A percentile compares a stretch with the other conserved stretches of the same genome.
These are phyloP conservation scores for Tenualosa ilisha DNA, from an alignment of 2,797 vertebrate genomes.

Conservation along the genomic window DNA sequence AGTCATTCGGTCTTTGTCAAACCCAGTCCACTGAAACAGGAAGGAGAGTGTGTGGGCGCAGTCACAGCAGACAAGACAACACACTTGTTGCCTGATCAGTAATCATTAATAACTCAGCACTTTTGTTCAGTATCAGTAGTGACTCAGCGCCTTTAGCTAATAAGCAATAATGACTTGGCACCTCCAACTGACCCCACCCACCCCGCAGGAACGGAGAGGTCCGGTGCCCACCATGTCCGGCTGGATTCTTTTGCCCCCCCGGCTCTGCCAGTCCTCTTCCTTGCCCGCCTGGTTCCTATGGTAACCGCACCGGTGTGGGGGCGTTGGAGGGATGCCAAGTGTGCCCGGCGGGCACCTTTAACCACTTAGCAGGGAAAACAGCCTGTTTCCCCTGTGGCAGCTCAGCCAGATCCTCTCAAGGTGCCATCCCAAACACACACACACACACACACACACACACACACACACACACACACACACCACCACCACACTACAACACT, in stretches of 20 bases:
- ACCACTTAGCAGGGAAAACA: slow-evolving; percentile 78
- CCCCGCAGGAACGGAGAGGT: slow-evolving; percentile 73
- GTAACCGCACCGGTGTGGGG: slow-evolving; percentile 68
- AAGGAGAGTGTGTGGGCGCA: no score
- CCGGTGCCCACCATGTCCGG: slow-evolving; percentile 76
- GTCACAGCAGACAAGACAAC: no score
- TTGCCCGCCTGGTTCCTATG: slow-evolving; percentile 84
- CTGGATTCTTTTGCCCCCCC: slow-evolving; percentile 81
- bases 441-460: neutral
- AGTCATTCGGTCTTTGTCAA: no score
- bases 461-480: neutral
- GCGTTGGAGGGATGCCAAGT: slow-evolving; percentile 71
- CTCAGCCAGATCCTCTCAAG: slow-evolving; percentile 74
- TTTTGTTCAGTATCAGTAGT: no score
- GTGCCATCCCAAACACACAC: neutral
- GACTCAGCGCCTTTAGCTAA: no score
- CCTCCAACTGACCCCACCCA: no score
- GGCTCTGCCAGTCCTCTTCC: slow-evolving; percentile 69
- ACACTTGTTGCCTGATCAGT: no score
- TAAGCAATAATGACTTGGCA: no score
- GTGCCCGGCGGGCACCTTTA: slow-evolving; percentile 86
- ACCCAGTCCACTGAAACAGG: no score
- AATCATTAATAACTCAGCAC: no score
- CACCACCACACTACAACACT: neutral
- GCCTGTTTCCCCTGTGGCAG: slow-evolving; percentile 90